Conservation (phyloP, 2,797 vertebrate genomes). For the Cynopterus sphinx region DNA sequence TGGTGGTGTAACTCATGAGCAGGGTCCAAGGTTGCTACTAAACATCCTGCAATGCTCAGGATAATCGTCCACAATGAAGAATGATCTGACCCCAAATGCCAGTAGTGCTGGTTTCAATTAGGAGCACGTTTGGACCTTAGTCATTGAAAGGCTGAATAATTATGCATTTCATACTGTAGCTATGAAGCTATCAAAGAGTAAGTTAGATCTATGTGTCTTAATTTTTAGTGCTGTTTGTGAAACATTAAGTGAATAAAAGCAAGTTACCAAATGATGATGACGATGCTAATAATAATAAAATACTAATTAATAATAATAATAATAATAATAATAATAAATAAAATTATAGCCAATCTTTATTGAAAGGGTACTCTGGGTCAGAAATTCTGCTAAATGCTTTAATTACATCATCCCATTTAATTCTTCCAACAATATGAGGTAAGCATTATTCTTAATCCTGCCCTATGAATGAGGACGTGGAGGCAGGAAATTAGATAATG, state of each 20-base stretch:
- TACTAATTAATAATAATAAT: background rate
- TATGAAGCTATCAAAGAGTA: background rate
- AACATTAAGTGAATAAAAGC: background rate
- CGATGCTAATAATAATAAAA: background rate
- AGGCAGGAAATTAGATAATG: background rate
- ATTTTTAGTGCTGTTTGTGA: background rate
- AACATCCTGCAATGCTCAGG: background rate
- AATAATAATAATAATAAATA: background rate
- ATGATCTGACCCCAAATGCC: background rate
- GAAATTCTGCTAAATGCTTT: background rate
- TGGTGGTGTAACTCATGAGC: background rate
- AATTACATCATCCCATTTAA: background rate
- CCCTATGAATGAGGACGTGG: background rate
- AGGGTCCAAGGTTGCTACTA: background rate
- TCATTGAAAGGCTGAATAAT: background rate
- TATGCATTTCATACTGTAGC: no score
- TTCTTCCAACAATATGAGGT: background rate
- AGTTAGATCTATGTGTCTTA: background rate
- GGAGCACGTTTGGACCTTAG: background rate
- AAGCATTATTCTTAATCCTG: background rate
- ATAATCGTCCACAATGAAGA: background rate
- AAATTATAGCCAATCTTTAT: background rate
- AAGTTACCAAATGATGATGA: background rate
- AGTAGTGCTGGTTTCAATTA: background rate
- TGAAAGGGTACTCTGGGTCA: background rate